Evolutionary conservation across 2,888 invertebrate species (phyloP).

Genomic region (Sicus ferrugineus): DNA sequence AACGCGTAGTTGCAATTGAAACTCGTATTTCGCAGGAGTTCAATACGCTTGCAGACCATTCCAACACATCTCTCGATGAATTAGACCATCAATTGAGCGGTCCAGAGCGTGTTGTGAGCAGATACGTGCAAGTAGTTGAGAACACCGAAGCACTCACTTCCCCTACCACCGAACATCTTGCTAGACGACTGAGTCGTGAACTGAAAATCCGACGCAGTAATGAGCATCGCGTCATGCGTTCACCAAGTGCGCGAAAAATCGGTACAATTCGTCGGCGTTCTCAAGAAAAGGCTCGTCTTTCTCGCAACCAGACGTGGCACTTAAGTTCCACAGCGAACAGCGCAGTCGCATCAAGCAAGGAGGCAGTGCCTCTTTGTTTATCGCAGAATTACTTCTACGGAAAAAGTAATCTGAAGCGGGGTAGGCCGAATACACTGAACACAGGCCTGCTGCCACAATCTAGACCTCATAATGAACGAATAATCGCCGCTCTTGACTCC

Average conservation of each 20-base stretch:
- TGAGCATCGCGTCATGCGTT: constrained; percentile 76
- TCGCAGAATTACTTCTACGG: constrained; percentile 65
- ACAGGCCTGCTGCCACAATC: constrained; percentile 56
- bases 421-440: constrained; percentile 66
- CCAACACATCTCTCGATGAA: background rate
- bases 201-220: constrained; percentile 76
- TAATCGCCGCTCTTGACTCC: constrained; percentile 15
- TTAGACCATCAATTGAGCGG: constrained; percentile 54
- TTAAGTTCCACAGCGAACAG: constrained; percentile 51
- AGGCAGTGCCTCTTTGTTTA: constrained; percentile 29
- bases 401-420: constrained; percentile 67
- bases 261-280: constrained; percentile 78
- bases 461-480: constrained; percentile 32
- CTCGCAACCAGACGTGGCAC: constrained; percentile 74
- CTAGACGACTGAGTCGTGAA: constrained; percentile 71
- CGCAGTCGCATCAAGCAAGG: constrained; percentile 1
- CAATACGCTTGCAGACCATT: background rate
- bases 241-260: constrained; percentile 84
- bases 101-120: constrained; percentile 74
- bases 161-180: constrained; percentile 71
- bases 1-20: constrained; percentile 77
- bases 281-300: constrained; percentile 68
- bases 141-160: constrained; percentile 67
- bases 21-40: constrained; percentile 75
- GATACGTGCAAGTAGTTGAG: constrained; percentile 77